Evolutionary conservation across 1,140 invertebrate species (phyloP).

Genomic region (Panulirus ornatus): DNA sequence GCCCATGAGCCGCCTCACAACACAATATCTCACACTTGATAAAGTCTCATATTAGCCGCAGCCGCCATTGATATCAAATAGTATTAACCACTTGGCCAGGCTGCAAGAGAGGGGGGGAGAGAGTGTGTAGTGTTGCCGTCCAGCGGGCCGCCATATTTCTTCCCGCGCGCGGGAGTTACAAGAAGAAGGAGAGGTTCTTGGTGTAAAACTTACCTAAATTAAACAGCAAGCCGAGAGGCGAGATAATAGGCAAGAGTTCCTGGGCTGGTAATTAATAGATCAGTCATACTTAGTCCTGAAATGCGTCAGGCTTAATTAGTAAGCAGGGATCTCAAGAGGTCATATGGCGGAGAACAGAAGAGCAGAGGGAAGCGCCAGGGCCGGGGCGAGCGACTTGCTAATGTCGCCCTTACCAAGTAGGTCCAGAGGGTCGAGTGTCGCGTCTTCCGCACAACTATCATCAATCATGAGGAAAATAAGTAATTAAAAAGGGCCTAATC

Average conservation of each 20-base stretch:
- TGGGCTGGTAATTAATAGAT: slow-evolving; percentile 54
- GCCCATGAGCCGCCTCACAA: slow-evolving; percentile 13
- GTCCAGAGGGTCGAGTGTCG: slow-evolving; percentile 12
- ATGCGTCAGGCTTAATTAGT: slow-evolving; percentile 67
- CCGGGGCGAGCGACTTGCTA: not conserved
- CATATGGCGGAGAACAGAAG: slow-evolving; percentile 51
- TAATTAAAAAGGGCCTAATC: slow-evolving; percentile 72
- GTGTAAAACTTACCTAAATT: not conserved
- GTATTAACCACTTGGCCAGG: slow-evolving; percentile 69
- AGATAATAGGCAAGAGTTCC: slow-evolving; percentile 1
- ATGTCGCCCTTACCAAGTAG: not conserved
- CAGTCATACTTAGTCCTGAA: slow-evolving; percentile 65
- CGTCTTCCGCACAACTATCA: slow-evolving; percentile 36
- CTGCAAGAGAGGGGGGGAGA: no score
- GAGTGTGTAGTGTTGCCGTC: no score
- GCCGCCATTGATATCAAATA: slow-evolving; percentile 68
- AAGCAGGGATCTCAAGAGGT: slow-evolving; percentile 60
- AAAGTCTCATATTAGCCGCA: slow-evolving; percentile 59
- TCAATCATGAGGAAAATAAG: slow-evolving; percentile 72
- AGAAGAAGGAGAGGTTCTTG: not conserved
- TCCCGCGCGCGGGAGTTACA: not conserved
- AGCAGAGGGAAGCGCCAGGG: not conserved
- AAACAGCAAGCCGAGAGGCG: not conserved
- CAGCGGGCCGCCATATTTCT: no score
- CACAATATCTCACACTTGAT: slow-evolving; percentile 69